Evolutionary conservation across 2,888 invertebrate genomes (phyloP), one percentile per base, ranked within the genome.

Genomic region (Phaonia tiefii): DNA sequence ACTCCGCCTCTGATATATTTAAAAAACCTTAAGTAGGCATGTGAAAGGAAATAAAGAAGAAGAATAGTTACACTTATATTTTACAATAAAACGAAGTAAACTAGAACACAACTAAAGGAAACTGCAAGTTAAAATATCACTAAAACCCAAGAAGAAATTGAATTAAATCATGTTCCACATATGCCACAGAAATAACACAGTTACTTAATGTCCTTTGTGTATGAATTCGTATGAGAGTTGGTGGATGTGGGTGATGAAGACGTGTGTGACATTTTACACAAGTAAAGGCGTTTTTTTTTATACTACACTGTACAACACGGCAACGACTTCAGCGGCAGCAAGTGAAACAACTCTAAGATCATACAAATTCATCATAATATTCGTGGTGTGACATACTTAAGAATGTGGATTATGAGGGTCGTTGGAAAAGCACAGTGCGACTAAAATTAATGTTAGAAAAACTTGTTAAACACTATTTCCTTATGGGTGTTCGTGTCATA

Each of bases 81-180:
- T 42, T 60, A 72, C 42, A 15, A 37, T 54, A 63, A 72, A 72
- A 69, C 22, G 51, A 67, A 44, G 63, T 58, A 60, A 42, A 65
- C 39, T 31, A 63, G 42, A 63, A 51, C 20, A 20, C 20, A n/a
- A 42, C 20, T 1, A 63, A 63, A 63, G 58, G 37, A 63, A 63
- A 20, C 31, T 31, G 31, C 8, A 63, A 63, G 63, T 63, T 22
- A 42, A 42, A 63, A 39, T 63, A 63, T 42, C 63, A 39, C 42
- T 42, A 63, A 22, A 63, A 74, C 77, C 65, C 77, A 74, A 80
- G 80, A 74, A 80, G 80, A 80, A 80, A 80, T 80, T 77, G 77
- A 80, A 80, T 80, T 80, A 80, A 77, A 77, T 77, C 80, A 77
- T 80, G 77, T 58, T 77, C 77, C 71, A 74, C 80, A 77, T 80